Evolutionary conservation across 2,888 invertebrate genomes (phyloP).

Genomic region (Parnassius apollo): DNA sequence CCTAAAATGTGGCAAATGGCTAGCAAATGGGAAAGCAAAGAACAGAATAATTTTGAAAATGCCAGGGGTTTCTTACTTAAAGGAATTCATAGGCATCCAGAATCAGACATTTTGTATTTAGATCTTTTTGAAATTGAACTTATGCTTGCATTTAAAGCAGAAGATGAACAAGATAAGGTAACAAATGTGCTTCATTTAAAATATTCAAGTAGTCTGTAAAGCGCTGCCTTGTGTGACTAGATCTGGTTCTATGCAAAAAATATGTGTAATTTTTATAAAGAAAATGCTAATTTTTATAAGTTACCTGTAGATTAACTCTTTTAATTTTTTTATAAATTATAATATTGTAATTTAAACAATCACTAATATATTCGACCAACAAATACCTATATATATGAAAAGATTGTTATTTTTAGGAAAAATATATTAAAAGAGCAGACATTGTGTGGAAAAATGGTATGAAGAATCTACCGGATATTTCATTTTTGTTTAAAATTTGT

Average conservation of each 20-base stretch:
- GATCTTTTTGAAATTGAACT: constrained; percentile 78
- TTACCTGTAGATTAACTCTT: too few species aligned
- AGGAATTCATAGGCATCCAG: constrained; percentile 88
- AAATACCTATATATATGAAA: too few species aligned
- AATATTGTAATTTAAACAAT: too few species aligned
- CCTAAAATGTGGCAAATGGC: constrained; percentile 90
- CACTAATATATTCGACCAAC: too few species aligned
- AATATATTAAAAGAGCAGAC: constrained; percentile 78
- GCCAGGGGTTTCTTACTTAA: constrained; percentile 87
- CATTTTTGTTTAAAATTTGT: constrained; percentile 82
- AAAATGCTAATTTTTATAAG: too few species aligned
- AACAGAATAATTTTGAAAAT: constrained; percentile 83
- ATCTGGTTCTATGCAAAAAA: too few species aligned
- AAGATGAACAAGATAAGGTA: constrained; percentile 67
- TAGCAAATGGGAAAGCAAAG: constrained; percentile 88
- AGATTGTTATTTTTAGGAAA: constrained; percentile 51
- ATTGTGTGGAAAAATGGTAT: constrained; percentile 83
- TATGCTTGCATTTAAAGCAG: constrained; percentile 50
- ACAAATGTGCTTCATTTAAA: constrained; percentile 38
- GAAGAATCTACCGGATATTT: constrained; percentile 77
- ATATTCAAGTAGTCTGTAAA: too few species aligned
- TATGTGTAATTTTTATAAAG: too few species aligned
- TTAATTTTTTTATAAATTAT: too few species aligned
- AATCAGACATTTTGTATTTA: constrained; percentile 84
- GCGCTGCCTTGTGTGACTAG: too few species aligned